Conservation (phyloP, 2,797 vertebrate species). For the Helarctos malayanus region DNA sequence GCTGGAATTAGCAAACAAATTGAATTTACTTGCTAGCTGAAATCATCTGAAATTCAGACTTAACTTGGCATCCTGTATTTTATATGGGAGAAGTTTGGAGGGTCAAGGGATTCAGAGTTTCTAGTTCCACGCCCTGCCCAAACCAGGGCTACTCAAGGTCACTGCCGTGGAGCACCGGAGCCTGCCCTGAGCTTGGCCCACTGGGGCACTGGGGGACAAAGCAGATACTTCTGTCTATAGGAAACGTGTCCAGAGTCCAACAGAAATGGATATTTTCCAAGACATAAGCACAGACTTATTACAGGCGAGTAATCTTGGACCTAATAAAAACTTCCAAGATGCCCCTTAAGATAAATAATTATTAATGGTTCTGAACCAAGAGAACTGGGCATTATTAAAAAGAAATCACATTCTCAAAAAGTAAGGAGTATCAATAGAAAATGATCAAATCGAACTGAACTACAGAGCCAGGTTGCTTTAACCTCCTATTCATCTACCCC, state of each 20-base stretch:
- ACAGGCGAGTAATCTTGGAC: slow-evolving; percentile 1
- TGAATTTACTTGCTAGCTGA: background rate
- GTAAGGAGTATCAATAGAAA: background rate
- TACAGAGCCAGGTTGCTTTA: background rate
- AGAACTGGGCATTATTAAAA: slow-evolving; percentile 41
- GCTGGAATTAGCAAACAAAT: background rate
- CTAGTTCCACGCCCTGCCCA: background rate
- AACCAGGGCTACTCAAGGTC: background rate
- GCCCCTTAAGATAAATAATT: slow-evolving; percentile 60
- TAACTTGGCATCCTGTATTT: background rate
- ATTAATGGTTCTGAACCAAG: slow-evolving; percentile 41
- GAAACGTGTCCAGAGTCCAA: slow-evolving; percentile 55
- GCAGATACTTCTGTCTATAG: background rate
- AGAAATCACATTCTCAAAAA: slow-evolving; percentile 45
- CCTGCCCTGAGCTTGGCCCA: background rate
- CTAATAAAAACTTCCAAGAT: slow-evolving; percentile 62
- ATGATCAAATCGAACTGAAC: background rate
- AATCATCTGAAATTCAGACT: background rate
- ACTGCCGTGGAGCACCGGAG: background rate
- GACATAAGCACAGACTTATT: slow-evolving; percentile 44
- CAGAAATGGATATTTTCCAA: background rate
- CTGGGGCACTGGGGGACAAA: background rate
- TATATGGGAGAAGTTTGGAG: background rate
- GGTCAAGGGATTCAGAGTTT: background rate
- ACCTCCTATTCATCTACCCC: background rate